phyloP scores from a whole-genome alignment of 2,113 vertebrate species.

The Phylloscopus trochiloides region DNA sequence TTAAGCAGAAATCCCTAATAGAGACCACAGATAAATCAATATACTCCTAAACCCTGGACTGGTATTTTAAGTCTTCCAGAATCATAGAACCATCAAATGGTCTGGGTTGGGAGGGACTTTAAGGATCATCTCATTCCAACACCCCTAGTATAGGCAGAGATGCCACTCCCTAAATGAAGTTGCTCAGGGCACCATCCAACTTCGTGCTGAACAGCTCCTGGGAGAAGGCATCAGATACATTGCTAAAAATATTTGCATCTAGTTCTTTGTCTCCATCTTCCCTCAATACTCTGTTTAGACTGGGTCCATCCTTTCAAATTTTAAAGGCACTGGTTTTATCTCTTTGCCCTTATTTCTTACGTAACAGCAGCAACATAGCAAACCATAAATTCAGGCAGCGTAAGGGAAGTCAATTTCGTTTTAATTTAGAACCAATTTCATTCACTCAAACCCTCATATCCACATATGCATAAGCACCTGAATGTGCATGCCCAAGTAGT shows the following conservation, averaged over 20 bases:
- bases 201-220: neutral
- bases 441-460: neutral
- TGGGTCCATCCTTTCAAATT: neutral
- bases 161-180: neutral
- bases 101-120: neutral
- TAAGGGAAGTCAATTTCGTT: neutral
- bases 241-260: neutral
- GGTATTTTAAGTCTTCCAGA: neutral
- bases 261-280: neutral
- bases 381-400: neutral
- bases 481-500: neutral
- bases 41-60: neutral
- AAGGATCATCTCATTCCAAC: neutral
- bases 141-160: neutral
- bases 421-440: neutral
- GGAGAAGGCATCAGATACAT: neutral
- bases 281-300: neutral
- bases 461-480: neutral
- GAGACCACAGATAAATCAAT: neutral
- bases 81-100: neutral
- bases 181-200: neutral
- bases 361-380: neutral
- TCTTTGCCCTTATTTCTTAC: neutral
- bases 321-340: neutral
- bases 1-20: neutral